phyloP scores from a whole-genome alignment of 2,113 vertebrate genomes.

The Amia ocellicauda region DNA sequence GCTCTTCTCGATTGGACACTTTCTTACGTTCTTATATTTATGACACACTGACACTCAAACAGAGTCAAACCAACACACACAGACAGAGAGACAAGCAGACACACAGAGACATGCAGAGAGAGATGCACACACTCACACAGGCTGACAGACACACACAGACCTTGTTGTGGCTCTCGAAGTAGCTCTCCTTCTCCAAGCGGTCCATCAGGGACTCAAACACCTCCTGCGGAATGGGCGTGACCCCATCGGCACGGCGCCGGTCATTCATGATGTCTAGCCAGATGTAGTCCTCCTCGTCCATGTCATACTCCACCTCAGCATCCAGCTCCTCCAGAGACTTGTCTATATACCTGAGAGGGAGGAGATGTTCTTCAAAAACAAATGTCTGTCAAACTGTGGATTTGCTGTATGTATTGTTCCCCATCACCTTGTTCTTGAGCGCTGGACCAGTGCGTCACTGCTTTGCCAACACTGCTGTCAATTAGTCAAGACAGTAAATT shows the following conservation, averaged over 20 bases:
- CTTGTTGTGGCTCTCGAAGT: conserved; percentile 98
- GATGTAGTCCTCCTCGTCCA: conserved; percentile 97
- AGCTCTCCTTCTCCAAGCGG: conserved; percentile 94
- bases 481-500: too few relatives aligned
- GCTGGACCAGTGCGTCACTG: too few relatives aligned
- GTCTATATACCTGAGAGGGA: conserved; percentile 83
- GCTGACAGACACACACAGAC: conserved; percentile 34
- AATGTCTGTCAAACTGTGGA: too few relatives aligned
- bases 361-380: too few relatives aligned
- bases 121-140: not conserved
- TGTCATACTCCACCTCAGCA: conserved; percentile 97
- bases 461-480: too few relatives aligned
- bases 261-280: conserved; percentile 99
- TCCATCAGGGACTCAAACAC: conserved; percentile 98
- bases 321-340: conserved; percentile 96
- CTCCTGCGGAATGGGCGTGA: conserved; percentile 92
- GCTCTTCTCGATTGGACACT: too few relatives aligned
- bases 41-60: not conserved
- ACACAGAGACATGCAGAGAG: not conserved
- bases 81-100: too few relatives aligned
- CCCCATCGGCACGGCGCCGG: conserved; percentile 83
- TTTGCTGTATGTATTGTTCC: too few relatives aligned
- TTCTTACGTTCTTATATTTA: not conserved
- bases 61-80: not conserved
- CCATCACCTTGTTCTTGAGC: too few relatives aligned